Evolutionary conservation across 2,888 invertebrate genomes (phyloP).

Genomic region (Dysmachus trigonus): DNA sequence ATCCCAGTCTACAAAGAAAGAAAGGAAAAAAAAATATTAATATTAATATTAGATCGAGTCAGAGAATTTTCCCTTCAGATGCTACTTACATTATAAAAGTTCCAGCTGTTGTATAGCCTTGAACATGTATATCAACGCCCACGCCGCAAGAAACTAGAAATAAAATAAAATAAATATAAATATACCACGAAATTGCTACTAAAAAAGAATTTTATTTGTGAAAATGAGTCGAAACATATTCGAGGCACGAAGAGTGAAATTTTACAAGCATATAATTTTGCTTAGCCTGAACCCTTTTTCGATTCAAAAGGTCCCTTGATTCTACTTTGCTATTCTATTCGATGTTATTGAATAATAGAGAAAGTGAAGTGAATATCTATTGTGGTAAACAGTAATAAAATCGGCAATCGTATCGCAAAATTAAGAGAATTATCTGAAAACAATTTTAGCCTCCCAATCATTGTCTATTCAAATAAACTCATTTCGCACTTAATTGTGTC

Average conservation of each 20-base stretch:
- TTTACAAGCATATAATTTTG: background rate
- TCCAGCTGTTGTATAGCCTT: conserved; percentile 69
- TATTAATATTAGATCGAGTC: too few species aligned
- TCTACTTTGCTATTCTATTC: background rate
- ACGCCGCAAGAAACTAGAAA: conserved; percentile 71
- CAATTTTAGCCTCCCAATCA: background rate
- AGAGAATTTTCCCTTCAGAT: too few species aligned
- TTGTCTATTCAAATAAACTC: background rate
- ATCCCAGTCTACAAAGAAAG: conserved; percentile 67
- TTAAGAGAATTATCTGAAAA: background rate
- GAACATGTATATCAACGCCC: conserved; percentile 71
- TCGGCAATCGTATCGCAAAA: background rate
- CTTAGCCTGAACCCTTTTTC: background rate
- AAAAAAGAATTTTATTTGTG: background rate
- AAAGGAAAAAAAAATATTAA: conserved; percentile 32
- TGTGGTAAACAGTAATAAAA: background rate
- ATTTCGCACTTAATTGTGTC: background rate
- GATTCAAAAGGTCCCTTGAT: background rate
- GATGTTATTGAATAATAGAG: background rate
- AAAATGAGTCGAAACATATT: background rate
- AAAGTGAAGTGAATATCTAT: background rate
- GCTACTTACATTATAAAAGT: conserved; percentile 71
- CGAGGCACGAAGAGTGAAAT: background rate
- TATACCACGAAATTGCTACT: background rate
- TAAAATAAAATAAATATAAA: background rate